phyloP scores from a whole-genome alignment of 2,113 vertebrate genomes.

The Crypturellus undulatus region DNA sequence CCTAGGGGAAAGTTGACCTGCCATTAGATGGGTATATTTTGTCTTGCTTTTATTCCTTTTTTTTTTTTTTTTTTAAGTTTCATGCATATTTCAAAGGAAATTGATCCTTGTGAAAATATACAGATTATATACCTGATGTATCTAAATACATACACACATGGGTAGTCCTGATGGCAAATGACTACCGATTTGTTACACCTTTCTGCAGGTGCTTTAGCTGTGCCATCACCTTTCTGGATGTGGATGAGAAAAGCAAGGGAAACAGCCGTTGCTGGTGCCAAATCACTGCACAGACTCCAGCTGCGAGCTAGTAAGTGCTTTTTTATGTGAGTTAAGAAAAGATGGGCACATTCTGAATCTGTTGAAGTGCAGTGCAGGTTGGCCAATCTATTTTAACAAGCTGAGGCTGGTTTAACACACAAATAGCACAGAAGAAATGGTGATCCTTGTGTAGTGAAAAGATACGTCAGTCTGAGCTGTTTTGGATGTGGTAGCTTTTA shows the following conservation, averaged over 20 bases:
- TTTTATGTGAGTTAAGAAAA: constrained; percentile 19
- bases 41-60: background rate
- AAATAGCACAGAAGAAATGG: background rate
- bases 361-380: constrained; percentile 13
- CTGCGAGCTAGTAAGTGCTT: constrained; percentile 10
- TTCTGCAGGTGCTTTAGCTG: background rate
- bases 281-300: background rate
- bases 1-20: background rate
- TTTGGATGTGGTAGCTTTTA: background rate
- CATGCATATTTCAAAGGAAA: background rate
- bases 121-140: no score
- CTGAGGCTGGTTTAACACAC: background rate
- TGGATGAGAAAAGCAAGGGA: background rate
- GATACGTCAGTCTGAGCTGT: background rate
- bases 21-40: background rate
- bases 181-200: background rate
- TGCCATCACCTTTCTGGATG: background rate
- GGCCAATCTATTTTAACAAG: constrained; percentile 27
- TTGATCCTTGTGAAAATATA: background rate
- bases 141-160: no score
- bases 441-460: background rate
- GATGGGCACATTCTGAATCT: constrained; percentile 21
- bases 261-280: background rate
- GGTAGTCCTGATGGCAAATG: background rate
- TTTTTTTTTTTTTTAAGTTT: background rate